Evolutionary conservation across 2,113 vertebrate species (phyloP).

Genomic region (Empidonax traillii): DNA sequence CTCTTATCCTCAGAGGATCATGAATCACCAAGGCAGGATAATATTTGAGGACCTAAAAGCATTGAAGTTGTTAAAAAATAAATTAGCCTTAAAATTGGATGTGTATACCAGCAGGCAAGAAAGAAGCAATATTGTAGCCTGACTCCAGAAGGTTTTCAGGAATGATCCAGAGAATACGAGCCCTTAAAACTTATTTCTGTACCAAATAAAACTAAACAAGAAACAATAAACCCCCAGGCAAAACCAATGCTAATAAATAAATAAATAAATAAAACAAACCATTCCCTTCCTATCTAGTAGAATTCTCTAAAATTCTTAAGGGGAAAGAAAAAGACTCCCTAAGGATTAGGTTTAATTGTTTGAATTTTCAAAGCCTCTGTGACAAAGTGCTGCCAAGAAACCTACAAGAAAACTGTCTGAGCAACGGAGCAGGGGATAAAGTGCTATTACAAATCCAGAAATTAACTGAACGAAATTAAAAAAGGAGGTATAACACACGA

Average conservation of each 20-base stretch:
- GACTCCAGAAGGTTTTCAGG: neutral
- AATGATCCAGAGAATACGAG: neutral
- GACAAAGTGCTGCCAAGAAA: neutral
- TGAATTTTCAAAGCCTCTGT: constrained; percentile 17
- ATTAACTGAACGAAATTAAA: neutral
- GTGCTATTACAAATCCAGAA: neutral
- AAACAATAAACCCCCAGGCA: neutral
- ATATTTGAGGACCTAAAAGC: constrained; percentile 11
- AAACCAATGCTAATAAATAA: neutral
- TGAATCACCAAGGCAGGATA: constrained; percentile 10
- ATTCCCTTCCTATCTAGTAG: neutral
- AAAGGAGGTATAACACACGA: neutral
- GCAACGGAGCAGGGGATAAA: neutral
- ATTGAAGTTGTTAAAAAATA: constrained; percentile 40
- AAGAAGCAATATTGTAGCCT: neutral
- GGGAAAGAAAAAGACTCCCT: neutral
- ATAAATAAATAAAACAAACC: neutral
- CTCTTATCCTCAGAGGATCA: neutral
- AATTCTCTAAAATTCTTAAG: neutral
- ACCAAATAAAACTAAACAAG: constrained; percentile 5
- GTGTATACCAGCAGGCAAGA: neutral
- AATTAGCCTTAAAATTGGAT: constrained; percentile 5
- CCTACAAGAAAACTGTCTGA: neutral
- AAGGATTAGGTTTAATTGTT: constrained; percentile 3
- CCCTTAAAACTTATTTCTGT: constrained; percentile 1